Evolutionary conservation across 2,888 invertebrate genomes (phyloP), one percentile per base, ranked within the genome.

Genomic region (Salticus scenicus): DNA sequence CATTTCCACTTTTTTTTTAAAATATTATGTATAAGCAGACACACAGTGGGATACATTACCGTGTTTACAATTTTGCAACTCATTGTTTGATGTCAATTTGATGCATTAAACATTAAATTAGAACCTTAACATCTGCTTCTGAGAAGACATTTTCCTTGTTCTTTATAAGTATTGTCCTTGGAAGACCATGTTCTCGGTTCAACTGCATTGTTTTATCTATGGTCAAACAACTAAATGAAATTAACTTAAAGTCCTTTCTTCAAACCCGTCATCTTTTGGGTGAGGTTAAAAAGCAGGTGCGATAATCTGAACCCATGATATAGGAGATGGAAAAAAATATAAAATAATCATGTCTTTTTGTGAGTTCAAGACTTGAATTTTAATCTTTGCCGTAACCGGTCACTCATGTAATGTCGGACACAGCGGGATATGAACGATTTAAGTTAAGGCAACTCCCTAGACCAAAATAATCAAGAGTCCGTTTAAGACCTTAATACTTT

Each of bases 321-420:
- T n/a, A 37, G 37, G 37, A 37, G 7, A 8, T 37, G 7, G 12
- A 37, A 37, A 8, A 12, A 8, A 37, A 37, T 5, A 12, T 8
- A 37, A 37, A 8, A 12, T 47, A 47, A 47, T 47, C 47, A n/a
- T 17, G 47, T 17, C 14, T 47, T n/a, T 47, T 17, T 17, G 47
- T 8, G 37, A 47, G 47, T 47, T 47, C 47, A 47, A 5, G 77
- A 31, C 69, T 51, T 33, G 69, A 69, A 77, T 69, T 57, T 67
- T 47, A 69, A 37, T 69, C 70, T 17, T 69, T 24, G 47, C 8
- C 47, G 51, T 51, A 77, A 69, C 77, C 69, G 69, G 70, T 70
- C 77, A 69, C 57, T 69, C 69, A 37, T 47, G 47, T 57, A 69
- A 57, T 70, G 69, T 69, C 47, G 27, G 17, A 47, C 77, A 5